Conservation (phyloP, 1,140 invertebrate species). For the Formica exsecta region DNA sequence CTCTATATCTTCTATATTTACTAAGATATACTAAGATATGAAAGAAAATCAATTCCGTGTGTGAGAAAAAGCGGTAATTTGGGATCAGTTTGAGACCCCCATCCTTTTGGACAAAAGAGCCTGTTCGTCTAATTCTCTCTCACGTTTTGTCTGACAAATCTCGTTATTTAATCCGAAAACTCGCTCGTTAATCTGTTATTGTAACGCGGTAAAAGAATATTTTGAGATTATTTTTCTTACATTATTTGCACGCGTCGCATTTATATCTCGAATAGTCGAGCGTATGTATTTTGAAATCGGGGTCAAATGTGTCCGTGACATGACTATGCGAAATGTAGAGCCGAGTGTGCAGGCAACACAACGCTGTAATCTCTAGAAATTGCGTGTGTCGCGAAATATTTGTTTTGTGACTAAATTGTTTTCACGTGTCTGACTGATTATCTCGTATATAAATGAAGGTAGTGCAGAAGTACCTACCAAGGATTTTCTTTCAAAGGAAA, state of each 20-base stretch:
- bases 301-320: slow-evolving; percentile 38
- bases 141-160: background rate
- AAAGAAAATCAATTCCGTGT: too few relatives aligned
- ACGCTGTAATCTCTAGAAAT: slow-evolving; percentile 21
- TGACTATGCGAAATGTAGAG: slow-evolving; percentile 16
- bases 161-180: background rate
- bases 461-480: background rate
- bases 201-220: background rate
- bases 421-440: background rate
- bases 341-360: background rate
- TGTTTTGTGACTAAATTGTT: background rate
- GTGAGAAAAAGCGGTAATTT: too few relatives aligned
- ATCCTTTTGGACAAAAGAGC: too few relatives aligned
- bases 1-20: too few relatives aligned
- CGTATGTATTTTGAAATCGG: slow-evolving; percentile 26
- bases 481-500: slow-evolving; percentile 2
- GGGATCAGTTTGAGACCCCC: too few relatives aligned
- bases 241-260: background rate
- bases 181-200: background rate
- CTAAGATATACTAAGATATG: too few relatives aligned
- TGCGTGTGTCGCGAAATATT: background rate
- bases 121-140: background rate
- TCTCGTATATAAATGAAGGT: background rate
- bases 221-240: background rate
- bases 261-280: background rate